Evolutionary conservation across 1,140 invertebrate species (phyloP), one percentile per base, ranked within the genome.

Genomic region (Saccostrea glomerata): DNA sequence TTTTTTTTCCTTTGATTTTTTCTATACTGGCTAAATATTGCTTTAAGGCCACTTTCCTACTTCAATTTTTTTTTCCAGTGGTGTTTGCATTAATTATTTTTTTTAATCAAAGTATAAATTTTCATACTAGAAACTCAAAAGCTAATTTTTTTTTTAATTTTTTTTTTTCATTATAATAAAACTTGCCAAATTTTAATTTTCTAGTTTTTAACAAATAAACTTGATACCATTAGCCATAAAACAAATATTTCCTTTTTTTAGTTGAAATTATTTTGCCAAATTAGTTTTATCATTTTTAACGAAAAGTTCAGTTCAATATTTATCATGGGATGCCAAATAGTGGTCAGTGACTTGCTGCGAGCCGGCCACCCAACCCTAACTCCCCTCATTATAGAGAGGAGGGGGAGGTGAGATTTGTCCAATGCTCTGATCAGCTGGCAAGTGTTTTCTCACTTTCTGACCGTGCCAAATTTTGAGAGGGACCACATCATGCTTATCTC

Each of bases 391-490:
- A 0, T 58, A 20, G 54, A 60, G 25, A 36, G 55, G 55, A 85
- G 58, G 55, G 84, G 56, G 60, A 40, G 58, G 84, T 58, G 55
- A 85, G 84, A 63, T 85, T 85, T 85, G 13, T 36, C 84, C 84
- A 63, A 63, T 60, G 84, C 84, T 85, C 84, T 60, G 84, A 63
- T 56, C 84, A 85, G 84, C 84, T 63, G 58, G 84, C 84, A 30
- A 85, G 84, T 85, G 84, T 85, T 85, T 85, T 63, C 84, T 85
- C 84, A 85, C 84, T 85, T n/a, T 30, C 55, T 85, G 84, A 85
- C 84, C 84, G 15, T 85, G 84, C 84, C 84, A 63, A 66, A 5
- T 85, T 85, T 36, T 2, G 3, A 55, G 1, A 56, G 12, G 40
- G 36, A 25, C 40, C 54, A 84, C 23, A 56, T 23, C 54, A n/a